A percentile compares a stretch with the other conserved stretches of the same genome.
Conservation (phyloP, 2,888 invertebrate genomes). For the Formica aserva region DNA sequence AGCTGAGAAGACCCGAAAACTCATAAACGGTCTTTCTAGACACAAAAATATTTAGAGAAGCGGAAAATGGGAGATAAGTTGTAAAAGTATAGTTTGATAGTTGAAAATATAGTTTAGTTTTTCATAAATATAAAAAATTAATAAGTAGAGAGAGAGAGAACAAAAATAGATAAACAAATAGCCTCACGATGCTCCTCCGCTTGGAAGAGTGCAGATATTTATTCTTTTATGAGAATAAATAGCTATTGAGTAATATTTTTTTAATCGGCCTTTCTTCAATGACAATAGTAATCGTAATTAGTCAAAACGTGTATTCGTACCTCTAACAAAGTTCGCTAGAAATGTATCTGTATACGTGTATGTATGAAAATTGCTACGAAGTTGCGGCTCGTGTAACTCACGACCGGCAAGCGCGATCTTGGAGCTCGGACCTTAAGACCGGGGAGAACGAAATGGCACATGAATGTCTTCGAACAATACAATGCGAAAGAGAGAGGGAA, state of each 20-base stretch:
- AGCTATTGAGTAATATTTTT: background rate
- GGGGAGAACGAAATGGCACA: constrained; percentile 79
- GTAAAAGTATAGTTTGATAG: background rate
- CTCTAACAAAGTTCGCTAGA: background rate
- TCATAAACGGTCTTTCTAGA: background rate
- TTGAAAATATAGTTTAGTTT: background rate
- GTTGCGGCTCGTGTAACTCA: constrained; percentile 76
- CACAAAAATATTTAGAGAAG: background rate
- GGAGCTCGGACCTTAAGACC: constrained; percentile 77
- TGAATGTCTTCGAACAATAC: constrained; percentile 72
- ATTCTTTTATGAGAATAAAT: background rate
- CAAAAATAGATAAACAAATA: background rate
- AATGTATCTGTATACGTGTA: background rate
- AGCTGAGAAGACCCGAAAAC: background rate
- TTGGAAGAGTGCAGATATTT: background rate
- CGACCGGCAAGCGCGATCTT: constrained; percentile 72
- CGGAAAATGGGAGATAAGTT: background rate
- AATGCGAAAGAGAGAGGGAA: constrained; percentile 58
- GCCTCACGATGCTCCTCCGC: background rate
- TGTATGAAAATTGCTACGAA: background rate
- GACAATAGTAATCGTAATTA: background rate
- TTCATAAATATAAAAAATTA: background rate
- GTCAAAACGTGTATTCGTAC: background rate
- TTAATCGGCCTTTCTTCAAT: background rate
- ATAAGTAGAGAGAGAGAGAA: background rate